phyloP scores from a whole-genome alignment of 2,888 invertebrate species.

The Lapara coniferarum region DNA sequence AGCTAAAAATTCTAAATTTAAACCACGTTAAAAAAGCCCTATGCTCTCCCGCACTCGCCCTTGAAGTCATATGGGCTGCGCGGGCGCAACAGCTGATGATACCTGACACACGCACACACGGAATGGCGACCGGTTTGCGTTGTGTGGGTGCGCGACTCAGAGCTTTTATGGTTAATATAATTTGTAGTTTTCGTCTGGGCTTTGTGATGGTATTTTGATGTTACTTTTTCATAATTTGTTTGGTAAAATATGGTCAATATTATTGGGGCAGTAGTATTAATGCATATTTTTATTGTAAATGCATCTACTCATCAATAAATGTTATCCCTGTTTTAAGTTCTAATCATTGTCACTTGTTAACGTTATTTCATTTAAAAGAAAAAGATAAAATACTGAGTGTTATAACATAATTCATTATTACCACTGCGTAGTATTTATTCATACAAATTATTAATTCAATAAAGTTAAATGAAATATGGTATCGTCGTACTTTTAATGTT shows the following conservation, averaged over 20 bases:
- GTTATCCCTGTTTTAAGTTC: too few relatives aligned
- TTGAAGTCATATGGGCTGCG: slow-evolving; percentile 81
- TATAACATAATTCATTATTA: too few relatives aligned
- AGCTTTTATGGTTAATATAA: slow-evolving; percentile 22
- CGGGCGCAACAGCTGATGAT: slow-evolving; percentile 77
- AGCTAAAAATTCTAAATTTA: background rate
- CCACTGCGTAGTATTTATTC: too few relatives aligned
- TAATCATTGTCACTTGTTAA: too few relatives aligned
- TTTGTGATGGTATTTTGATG: background rate
- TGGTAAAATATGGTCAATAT: background rate
- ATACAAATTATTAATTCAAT: too few relatives aligned
- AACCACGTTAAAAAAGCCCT: slow-evolving; percentile 31
- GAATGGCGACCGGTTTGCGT: slow-evolving; percentile 16
- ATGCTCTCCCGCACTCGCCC: slow-evolving; percentile 70
- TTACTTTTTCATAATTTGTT: background rate
- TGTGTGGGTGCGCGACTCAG: slow-evolving; percentile 29
- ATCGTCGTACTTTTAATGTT: too few relatives aligned
- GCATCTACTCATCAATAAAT: too few relatives aligned
- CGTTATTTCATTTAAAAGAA: too few relatives aligned
- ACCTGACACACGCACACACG: slow-evolving; percentile 62
- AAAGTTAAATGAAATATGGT: too few relatives aligned
- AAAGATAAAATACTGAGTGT: too few relatives aligned
- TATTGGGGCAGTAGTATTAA: too few relatives aligned
- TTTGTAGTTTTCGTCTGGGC: slow-evolving; percentile 10
- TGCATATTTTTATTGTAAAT: too few relatives aligned